phyloP scores from a whole-genome alignment of 1,140 invertebrate genomes.

The Dendrolimus kikuchii region DNA sequence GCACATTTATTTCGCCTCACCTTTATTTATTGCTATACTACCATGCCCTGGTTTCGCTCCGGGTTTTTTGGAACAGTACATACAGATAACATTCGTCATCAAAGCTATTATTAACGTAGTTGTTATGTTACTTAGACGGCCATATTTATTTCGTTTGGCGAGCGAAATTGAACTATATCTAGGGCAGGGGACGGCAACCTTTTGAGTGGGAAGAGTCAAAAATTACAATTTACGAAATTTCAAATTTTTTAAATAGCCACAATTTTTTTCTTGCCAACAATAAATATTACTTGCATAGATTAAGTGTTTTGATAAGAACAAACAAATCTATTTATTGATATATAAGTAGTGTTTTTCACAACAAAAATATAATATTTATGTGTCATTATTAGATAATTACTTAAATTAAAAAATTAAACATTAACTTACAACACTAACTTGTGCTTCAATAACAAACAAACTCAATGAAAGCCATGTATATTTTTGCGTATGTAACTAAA shows the following conservation, averaged over 20 bases:
- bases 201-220: background rate
- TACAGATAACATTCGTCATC: too few relatives aligned
- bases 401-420: too few relatives aligned
- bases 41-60: too few relatives aligned
- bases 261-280: background rate
- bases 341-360: conserved; percentile 1
- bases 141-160: too few relatives aligned
- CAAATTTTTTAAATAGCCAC: background rate
- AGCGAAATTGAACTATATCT: too few relatives aligned
- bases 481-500: background rate
- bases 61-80: too few relatives aligned
- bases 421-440: background rate
- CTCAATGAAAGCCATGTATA: background rate
- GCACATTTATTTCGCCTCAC: too few relatives aligned
- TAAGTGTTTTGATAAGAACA: too few relatives aligned
- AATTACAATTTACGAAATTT: background rate
- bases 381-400: background rate
- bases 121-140: too few relatives aligned
- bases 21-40: too few relatives aligned
- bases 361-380: background rate
- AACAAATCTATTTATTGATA: background rate
- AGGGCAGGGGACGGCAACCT: background rate
- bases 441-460: background rate
- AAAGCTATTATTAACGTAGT: too few relatives aligned
- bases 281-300: background rate